Evolutionary conservation across 2,113 vertebrate genomes (phyloP).

Genomic region (Brachyhypopomus occidentalis): DNA sequence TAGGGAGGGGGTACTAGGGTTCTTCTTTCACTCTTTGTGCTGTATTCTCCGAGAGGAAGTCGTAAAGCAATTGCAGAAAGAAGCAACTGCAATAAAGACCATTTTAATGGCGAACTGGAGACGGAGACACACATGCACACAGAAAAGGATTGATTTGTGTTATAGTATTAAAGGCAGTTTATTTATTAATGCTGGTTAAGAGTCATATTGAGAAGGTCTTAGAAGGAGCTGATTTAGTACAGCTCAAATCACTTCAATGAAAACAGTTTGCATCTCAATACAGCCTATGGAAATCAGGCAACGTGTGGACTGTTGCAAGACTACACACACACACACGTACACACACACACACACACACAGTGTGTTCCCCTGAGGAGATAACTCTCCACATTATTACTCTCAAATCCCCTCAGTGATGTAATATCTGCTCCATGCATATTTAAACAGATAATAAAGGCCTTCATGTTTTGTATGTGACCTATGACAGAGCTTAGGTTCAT

Average conservation of each 20-base stretch:
- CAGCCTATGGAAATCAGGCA: constrained; percentile 40
- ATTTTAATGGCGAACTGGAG: no score
- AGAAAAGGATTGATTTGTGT: constrained; percentile 9
- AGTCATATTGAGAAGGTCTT: constrained; percentile 5
- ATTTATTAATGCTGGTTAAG: constrained; percentile 1
- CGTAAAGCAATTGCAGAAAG: constrained; percentile 71
- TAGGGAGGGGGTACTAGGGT: constrained; percentile 6
- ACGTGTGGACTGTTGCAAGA: neutral
- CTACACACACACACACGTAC: no score
- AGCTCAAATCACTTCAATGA: neutral
- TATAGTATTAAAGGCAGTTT: neutral
- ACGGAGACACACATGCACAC: neutral
- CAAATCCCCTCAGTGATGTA: constrained; percentile 36
- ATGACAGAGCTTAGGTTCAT: constrained; percentile 12
- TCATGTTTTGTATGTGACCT: constrained; percentile 35
- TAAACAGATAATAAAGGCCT: constrained; percentile 56
- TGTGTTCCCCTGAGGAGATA: neutral
- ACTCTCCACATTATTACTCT: constrained; percentile 61
- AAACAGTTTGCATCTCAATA: neutral
- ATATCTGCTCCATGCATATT: constrained; percentile 62
- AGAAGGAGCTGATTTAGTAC: neutral
- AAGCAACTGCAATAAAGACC: no score
- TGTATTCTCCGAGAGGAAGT: constrained; percentile 70
- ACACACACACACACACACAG: no score
- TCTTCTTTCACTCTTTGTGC: constrained; percentile 58